A percentile compares a stretch with the other conserved stretches of the same genome.
Conservation (phyloP, 2,113 vertebrate genomes). For the Campylomormyrus numenius region DNA sequence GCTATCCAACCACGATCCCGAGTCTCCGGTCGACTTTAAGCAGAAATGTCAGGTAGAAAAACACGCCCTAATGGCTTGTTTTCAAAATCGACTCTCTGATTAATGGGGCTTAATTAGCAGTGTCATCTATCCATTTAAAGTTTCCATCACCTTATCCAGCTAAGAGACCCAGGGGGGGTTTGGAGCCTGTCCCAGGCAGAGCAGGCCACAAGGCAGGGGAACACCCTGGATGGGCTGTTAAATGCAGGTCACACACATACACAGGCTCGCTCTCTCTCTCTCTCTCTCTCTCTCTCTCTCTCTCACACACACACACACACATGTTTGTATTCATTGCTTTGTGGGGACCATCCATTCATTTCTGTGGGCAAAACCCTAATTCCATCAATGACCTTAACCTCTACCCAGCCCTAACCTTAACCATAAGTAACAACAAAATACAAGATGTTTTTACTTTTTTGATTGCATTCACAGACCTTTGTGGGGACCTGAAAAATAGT, state of each 20-base stretch:
- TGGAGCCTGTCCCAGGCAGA: not conserved
- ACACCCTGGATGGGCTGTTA: not conserved
- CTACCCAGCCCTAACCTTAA: too few relatives aligned
- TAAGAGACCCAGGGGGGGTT: not conserved
- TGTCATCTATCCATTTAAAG: not conserved
- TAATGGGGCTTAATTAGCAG: not conserved
- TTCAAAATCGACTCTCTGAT: not conserved
- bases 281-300: too few relatives aligned
- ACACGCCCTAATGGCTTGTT: not conserved
- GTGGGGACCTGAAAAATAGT: too few relatives aligned
- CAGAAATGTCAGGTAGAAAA: constrained; percentile 81
- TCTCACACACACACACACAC: too few relatives aligned
- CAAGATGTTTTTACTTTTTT: too few relatives aligned
- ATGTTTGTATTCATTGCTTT: too few relatives aligned
- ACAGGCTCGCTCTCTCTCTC: not conserved
- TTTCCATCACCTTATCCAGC: not conserved
- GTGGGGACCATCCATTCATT: too few relatives aligned
- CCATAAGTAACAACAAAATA: too few relatives aligned
- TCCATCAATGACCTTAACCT: too few relatives aligned
- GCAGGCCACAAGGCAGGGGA: not conserved
- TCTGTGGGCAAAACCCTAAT: too few relatives aligned
- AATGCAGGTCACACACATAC: not conserved
- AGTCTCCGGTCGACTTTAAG: constrained; percentile 76
- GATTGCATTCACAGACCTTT: too few relatives aligned
- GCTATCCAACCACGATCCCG: constrained; percentile 65